Base-by-base conservation (phyloP, 1,140 invertebrate species). In the Micrasema longulum region DNA sequence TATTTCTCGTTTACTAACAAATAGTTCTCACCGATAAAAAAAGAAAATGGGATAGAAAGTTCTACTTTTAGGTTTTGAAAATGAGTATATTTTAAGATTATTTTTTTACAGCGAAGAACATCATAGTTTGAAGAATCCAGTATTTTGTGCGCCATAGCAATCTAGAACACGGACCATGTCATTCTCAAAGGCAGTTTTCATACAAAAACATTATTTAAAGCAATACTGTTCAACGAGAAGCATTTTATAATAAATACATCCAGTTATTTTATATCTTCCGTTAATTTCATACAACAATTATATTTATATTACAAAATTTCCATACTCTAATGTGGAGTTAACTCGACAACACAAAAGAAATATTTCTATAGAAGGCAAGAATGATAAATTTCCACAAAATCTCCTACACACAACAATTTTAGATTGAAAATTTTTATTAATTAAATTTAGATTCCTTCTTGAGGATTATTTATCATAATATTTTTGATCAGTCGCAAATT, bases 161-260 rank as follows among this genome's bases (percentile, higher is more conserved):
- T 18, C 35, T 38, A 55, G n/a, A 60, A 12, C 11, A 14, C 35
- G 9, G 7, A 41, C 55, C 35, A 11, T 22, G 14, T 22, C 35
- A 38, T 20, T 60, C 55, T 41, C 20, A 60, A 60, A 60, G 55
- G 55, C 55, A 60, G 55, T 60, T 60, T 60, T 60, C 36, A 60
- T 60, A 41, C 55, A 60, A 60, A 60, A 60, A 60, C 55, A 60
- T 60, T 18, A 60, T 38, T 60, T 60, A 60, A 60, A 60, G 55
- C 55, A 60, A 60, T 60, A 60, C 55, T 60, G 55, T 60, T 16
- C 36, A 12, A 60, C 55, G 36, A 60, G 36, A 60, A 60, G 55
- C 55, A 38, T 41, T 60, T 60, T 20, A 20, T 7, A 60, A 41
- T 60, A 31, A 60, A 38, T 43, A 60, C 14, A 31, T 23, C 26